Conservation (phyloP, 37 sponge, comb jelly and placozoan genomes). For the Ephydatia muelleri region DNA sequence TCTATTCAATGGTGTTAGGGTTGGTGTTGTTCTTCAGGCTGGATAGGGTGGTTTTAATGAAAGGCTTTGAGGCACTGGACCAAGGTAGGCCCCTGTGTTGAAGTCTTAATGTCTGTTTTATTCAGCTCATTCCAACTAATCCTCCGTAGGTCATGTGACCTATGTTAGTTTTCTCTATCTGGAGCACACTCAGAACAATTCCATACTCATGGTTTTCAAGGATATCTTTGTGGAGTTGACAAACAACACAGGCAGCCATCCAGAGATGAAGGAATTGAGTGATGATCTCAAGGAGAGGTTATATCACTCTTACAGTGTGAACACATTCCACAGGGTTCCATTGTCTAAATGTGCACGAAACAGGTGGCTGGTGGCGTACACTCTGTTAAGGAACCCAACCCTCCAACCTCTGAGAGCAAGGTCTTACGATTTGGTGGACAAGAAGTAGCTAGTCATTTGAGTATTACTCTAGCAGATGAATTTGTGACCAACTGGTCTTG, state of each 20-base stretch:
- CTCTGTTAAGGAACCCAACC: constrained; percentile 30
- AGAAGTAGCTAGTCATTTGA: no score
- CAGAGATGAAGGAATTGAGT: no score
- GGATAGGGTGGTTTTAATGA: constrained; percentile 42
- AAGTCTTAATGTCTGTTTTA: background rate
- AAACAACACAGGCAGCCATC: no score
- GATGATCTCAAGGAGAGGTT: no score
- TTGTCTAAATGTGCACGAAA: constrained; percentile 27
- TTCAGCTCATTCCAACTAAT: background rate
- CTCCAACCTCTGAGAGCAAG: constrained; percentile 10
- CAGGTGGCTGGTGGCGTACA: constrained; percentile 47
- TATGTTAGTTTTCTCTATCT: constrained; percentile 14
- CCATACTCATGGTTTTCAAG: background rate
- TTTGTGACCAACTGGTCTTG: no score
- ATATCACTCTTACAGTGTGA: no score
- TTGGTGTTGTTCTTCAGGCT: constrained; percentile 31
- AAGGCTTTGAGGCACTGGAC: constrained; percentile 42
- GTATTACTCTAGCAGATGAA: no score
- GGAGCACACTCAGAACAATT: constrained; percentile 25
- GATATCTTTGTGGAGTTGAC: background rate
- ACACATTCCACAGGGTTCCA: background rate
- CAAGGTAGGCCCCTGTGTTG: constrained; percentile 14
- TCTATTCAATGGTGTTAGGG: constrained; percentile 26
- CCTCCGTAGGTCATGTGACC: background rate
- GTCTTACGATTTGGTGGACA: no score